Evolutionary conservation across 2,797 vertebrate species (phyloP).

Genomic region (Trichosurus vulpecula): DNA sequence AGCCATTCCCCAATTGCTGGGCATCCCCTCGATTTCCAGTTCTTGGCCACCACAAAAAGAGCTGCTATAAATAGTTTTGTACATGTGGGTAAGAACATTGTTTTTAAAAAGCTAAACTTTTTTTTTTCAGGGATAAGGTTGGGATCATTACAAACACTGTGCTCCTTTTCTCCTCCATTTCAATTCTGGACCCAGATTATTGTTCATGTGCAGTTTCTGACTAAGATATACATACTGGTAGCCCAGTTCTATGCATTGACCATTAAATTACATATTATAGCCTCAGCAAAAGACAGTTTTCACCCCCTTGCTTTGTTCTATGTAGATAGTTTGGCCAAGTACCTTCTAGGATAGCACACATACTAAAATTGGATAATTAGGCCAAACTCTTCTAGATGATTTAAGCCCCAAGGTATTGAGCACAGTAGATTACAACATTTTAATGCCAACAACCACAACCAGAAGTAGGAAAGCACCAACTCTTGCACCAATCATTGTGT

Average conservation of each 20-base stretch:
- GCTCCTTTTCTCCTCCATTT: background rate
- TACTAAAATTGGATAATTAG: background rate
- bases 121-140: background rate
- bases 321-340: background rate
- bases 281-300: background rate
- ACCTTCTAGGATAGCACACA: background rate
- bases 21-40: too few species aligned
- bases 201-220: background rate
- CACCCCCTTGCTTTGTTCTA: background rate
- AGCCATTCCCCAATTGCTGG: too few species aligned
- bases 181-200: background rate
- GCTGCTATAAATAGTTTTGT: too few species aligned
- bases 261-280: background rate
- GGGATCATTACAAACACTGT: background rate
- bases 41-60: too few species aligned
- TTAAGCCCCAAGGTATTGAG: background rate
- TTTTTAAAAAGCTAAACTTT: background rate
- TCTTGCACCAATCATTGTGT: background rate
- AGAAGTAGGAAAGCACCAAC: background rate
- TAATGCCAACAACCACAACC: background rate
- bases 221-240: background rate
- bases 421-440: background rate
- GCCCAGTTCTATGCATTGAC: background rate
- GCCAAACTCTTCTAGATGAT: background rate
- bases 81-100: background rate